Conservation (phyloP, 2,888 invertebrate genomes). For the Diadegma fenestrale region DNA sequence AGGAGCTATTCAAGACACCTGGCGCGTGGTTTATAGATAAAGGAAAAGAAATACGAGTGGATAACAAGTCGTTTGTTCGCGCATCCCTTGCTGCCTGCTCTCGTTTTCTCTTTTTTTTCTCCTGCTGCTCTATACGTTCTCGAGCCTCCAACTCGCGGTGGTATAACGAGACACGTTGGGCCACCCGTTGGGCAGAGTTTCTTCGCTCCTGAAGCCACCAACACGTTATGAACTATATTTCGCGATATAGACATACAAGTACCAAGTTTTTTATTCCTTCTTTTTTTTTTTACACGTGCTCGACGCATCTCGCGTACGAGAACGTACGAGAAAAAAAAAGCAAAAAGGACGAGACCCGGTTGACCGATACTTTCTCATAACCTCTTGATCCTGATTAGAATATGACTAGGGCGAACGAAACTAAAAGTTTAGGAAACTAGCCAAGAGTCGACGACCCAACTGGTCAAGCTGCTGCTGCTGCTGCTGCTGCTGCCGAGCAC, state of each 20-base stretch:
- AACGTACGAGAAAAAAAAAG: conserved; percentile 64
- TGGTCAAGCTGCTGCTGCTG: conserved; percentile 65
- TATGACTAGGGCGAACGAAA: conserved; percentile 75
- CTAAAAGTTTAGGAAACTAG: conserved; percentile 55
- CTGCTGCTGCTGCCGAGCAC: too few relatives aligned
- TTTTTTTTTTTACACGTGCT: conserved; percentile 33
- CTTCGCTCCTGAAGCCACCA: conserved; percentile 47
- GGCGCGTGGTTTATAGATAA: conserved; percentile 74
- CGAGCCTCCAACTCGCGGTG: conserved; percentile 36
- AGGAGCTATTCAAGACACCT: conserved; percentile 76
- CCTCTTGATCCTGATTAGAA: conserved; percentile 85
- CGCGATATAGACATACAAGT: conserved; percentile 35
- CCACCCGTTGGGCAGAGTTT: conserved; percentile 64
- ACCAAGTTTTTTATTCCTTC: background rate
- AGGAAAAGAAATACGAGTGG: conserved; percentile 80
- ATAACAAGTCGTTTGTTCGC: conserved; percentile 75
- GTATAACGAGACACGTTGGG: conserved; percentile 63
- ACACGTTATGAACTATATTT: conserved; percentile 11
- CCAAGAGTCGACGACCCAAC: conserved; percentile 63
- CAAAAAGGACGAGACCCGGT: conserved; percentile 77
- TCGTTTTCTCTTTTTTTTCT: conserved; percentile 34
- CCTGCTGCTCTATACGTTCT: background rate
- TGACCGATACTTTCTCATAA: conserved; percentile 82
- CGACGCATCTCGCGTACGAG: conserved; percentile 32
- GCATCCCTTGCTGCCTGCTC: conserved; percentile 41